Conservation (phyloP, 1,140 invertebrate genomes). For the Drosophila orosa region DNA sequence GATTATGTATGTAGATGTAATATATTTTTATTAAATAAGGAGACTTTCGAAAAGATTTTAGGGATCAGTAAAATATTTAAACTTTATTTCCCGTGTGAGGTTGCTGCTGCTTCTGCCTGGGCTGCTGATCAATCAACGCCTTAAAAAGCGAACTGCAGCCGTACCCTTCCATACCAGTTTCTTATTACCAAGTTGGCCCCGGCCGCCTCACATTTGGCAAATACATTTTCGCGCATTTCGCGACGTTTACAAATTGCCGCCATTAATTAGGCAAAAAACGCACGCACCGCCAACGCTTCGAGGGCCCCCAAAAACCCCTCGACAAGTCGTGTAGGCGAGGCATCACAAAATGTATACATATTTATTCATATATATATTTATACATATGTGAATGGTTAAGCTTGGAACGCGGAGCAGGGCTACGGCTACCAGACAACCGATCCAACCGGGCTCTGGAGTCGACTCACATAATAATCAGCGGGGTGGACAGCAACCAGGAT, state of each 20-base stretch:
- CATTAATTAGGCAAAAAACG: slow-evolving; percentile 83
- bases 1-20: too few species aligned
- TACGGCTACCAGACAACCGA: slow-evolving; percentile 45
- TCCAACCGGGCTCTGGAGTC: slow-evolving; percentile 35
- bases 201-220: slow-evolving; percentile 71
- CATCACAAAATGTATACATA: slow-evolving; percentile 22
- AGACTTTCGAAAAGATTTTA: not conserved
- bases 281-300: slow-evolving; percentile 63
- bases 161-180: slow-evolving; percentile 58
- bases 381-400: slow-evolving; percentile 39
- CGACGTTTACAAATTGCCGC: slow-evolving; percentile 83
- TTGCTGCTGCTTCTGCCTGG: slow-evolving; percentile 10
- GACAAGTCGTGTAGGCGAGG: slow-evolving; percentile 56
- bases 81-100: slow-evolving; percentile 8
- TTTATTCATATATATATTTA: slow-evolving; percentile 14
- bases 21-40: not conserved
- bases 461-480: slow-evolving; percentile 80
- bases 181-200: slow-evolving; percentile 63
- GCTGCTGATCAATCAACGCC: slow-evolving; percentile 81
- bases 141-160: slow-evolving; percentile 67
- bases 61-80: not conserved
- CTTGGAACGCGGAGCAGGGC: slow-evolving; percentile 22
- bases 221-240: slow-evolving; percentile 80
- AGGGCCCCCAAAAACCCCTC: slow-evolving; percentile 40
- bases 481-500: slow-evolving; percentile 80